Evolutionary conservation across 2,113 vertebrate genomes (phyloP), one percentile per base, ranked within the genome.

Genomic region (Megalops atlanticus): DNA sequence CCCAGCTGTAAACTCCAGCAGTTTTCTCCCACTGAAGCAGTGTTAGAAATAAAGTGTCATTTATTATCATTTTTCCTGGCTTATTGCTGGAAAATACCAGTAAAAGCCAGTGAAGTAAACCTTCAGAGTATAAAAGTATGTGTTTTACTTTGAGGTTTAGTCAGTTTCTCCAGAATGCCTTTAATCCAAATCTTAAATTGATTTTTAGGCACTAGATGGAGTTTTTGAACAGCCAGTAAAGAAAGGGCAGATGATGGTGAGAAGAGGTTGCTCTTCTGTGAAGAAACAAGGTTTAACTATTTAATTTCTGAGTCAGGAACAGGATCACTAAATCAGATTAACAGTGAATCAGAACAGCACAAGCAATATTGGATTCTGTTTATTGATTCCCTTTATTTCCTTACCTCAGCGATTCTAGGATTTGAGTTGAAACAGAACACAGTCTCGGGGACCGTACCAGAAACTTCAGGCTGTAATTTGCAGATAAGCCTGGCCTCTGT

Each of bases 331-430:
- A 87, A 91, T 82, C 85, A 84, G 71, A 85, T 90, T 91, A 89
- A 93, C 86, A 85, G 85, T 87, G 84, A 87, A 92, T 91, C 87
- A 87, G 87, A 91, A 85, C 85, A 77, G 85, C 64, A 64, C 79
- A 58, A 76, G 88, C 78, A 43, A 89, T 86, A 90, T 89, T 85
- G 87, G 86, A 91, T 87, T 85, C 90, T 80, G 10, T 76, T 85
- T 85, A 93, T 92, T 90, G 91, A 91, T 92, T 92, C 84, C 81
- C 82, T 52, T 80, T 86, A 81, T 74, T 70, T 78, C 79, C 58
- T 81, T 81, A 75, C 83, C 82, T 83, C 87, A 84, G 84, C 86
- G 84, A 87, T 90, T 86, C 78, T 75, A 83, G 52, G 31, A 84
- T 88, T 84, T 21, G 74, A 84, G 41, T 76, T 75, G 85, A 91